Conservation (phyloP, 1,140 invertebrate species). For the Drosophila pallidifrons region DNA sequence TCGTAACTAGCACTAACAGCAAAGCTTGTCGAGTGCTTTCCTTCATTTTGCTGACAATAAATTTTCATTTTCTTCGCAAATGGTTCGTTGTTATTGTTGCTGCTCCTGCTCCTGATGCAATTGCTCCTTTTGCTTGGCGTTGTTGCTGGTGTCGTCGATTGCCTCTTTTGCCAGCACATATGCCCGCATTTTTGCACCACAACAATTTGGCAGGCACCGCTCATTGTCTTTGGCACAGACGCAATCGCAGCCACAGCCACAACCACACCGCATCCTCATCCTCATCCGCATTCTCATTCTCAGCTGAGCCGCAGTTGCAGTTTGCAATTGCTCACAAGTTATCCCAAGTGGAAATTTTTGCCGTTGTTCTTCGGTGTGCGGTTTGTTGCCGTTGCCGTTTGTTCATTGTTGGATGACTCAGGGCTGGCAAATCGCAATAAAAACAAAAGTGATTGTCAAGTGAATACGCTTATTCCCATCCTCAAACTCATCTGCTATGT, state of each 20-base stretch:
- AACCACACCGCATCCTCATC: background rate
- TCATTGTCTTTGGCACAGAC: slow-evolving; percentile 69
- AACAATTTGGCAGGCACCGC: slow-evolving; percentile 80
- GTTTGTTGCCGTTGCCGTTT: slow-evolving; percentile 28
- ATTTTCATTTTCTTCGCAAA: slow-evolving; percentile 84
- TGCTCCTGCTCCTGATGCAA: slow-evolving; percentile 36
- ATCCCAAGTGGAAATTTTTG: slow-evolving; percentile 80
- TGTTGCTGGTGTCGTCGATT: slow-evolving; percentile 64
- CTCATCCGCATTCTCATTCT: background rate
- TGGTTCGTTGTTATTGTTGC: slow-evolving; percentile 54
- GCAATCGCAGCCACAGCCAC: slow-evolving; percentile 24
- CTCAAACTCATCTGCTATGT: slow-evolving; percentile 17
- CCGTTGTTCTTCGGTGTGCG: slow-evolving; percentile 58
- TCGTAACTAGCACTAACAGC: slow-evolving; percentile 41
- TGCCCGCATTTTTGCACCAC: slow-evolving; percentile 82
- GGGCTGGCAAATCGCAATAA: slow-evolving; percentile 73
- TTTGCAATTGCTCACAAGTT: slow-evolving; percentile 82
- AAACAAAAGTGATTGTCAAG: slow-evolving; percentile 84
- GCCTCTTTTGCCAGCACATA: slow-evolving; percentile 65
- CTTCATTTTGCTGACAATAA: slow-evolving; percentile 83
- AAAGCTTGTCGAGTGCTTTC: slow-evolving; percentile 56
- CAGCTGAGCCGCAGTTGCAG: slow-evolving; percentile 63
- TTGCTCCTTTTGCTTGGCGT: slow-evolving; percentile 21
- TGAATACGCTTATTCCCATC: slow-evolving; percentile 73
- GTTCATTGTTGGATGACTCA: slow-evolving; percentile 23